Evolutionary conservation across 2,797 vertebrate species (phyloP).

Genomic region (Gymnothorax reevesii): DNA sequence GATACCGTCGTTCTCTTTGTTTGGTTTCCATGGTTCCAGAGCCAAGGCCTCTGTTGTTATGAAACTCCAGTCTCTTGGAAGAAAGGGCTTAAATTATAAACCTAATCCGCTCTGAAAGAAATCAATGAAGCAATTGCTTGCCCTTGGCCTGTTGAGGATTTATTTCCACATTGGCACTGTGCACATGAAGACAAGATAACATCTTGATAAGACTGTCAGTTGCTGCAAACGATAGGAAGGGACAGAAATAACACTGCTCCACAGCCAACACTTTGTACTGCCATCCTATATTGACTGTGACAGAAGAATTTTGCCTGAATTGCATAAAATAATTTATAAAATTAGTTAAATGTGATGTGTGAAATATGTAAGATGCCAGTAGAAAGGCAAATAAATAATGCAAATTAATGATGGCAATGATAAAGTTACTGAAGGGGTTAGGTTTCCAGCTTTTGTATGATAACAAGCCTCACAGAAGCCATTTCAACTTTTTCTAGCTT

Average conservation of each 20-base stretch:
- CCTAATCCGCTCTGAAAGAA: constrained; percentile 17
- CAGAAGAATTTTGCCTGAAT: neutral
- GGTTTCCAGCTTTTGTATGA: neutral
- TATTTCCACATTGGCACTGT: neutral
- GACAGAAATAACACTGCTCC: neutral
- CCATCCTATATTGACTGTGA: neutral
- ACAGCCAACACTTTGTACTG: neutral
- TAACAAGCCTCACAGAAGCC: neutral
- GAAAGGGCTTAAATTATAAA: constrained; percentile 21
- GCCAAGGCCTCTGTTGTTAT: constrained; percentile 28
- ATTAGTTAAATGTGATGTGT: neutral
- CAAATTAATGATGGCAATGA: neutral
- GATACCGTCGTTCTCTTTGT: constrained; percentile 27
- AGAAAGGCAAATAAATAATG: neutral
- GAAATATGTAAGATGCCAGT: neutral
- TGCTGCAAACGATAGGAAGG: neutral
- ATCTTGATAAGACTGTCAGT: neutral
- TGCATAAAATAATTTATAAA: neutral
- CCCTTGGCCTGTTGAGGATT: neutral
- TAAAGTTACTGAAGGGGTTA: neutral
- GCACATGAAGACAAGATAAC: neutral
- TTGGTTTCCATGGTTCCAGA: constrained; percentile 45
- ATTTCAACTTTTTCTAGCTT: neutral
- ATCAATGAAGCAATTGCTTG: neutral
- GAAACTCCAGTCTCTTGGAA: constrained; percentile 17